These are phyloP conservation scores for Chondrilla cf. caribensis DNA, from an alignment of 37 sponge, comb jelly and placozoan genomes.

Conservation along the genomic window DNA sequence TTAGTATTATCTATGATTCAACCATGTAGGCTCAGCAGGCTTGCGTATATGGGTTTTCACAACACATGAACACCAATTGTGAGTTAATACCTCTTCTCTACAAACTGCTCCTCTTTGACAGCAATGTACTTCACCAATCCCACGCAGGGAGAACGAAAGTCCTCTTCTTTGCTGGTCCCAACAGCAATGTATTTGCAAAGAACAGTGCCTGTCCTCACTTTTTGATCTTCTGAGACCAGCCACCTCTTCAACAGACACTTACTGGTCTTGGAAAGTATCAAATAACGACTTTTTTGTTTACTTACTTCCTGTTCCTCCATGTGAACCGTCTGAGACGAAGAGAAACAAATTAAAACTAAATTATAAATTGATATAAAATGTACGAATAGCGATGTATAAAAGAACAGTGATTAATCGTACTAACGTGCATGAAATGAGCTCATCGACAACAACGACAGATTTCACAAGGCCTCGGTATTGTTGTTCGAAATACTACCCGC, in stretches of 20 bases:
- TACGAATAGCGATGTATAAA: neutral
- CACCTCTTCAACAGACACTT: constrained; percentile 16
- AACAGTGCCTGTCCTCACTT: constrained; percentile 59
- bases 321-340: neutral
- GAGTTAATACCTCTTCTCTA: constrained; percentile 64
- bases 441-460: too few relatives aligned
- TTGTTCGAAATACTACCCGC: too few relatives aligned
- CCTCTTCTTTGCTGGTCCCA: constrained; percentile 1
- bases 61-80: too few relatives aligned
- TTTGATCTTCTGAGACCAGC: constrained; percentile 54
- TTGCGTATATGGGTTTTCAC: too few relatives aligned
- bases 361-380: neutral
- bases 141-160: constrained; percentile 53
- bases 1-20: too few relatives aligned
- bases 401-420: too few relatives aligned
- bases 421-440: too few relatives aligned
- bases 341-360: neutral
- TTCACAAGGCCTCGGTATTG: too few relatives aligned
- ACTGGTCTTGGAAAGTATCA: neutral
- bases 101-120: constrained; percentile 42
- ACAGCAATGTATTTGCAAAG: constrained; percentile 50
- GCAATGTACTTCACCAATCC: constrained; percentile 55
- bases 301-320: too few relatives aligned
- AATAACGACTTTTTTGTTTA: neutral
- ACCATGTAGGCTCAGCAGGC: too few relatives aligned